A percentile compares a stretch with the other conserved stretches of the same genome.
Conservation (phyloP, 2,113 vertebrate genomes). For the Thunnus thynnus region DNA sequence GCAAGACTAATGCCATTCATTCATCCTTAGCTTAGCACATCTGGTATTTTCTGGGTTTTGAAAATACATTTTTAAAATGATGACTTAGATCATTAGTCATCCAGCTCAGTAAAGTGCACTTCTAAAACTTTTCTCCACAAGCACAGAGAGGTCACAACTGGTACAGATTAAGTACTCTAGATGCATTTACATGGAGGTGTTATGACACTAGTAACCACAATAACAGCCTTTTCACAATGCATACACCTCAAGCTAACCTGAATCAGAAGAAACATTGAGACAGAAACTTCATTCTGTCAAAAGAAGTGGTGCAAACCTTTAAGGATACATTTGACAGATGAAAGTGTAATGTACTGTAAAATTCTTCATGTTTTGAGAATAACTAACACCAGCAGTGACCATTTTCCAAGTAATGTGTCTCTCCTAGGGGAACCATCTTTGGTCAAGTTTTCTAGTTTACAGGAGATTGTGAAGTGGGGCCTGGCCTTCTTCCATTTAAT, state of each 20-base stretch:
- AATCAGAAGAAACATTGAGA: background rate
- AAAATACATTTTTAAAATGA: slow-evolving; percentile 20
- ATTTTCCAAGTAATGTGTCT: background rate
- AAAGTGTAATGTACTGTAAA: background rate
- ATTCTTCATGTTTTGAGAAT: background rate
- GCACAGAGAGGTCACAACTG: background rate
- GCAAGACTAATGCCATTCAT: slow-evolving; percentile 9
- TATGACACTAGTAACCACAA: background rate
- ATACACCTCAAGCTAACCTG: background rate
- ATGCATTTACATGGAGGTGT: background rate
- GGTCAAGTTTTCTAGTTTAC: slow-evolving; percentile 6
- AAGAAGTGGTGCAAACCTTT: background rate
- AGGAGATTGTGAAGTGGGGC: background rate
- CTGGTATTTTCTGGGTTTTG: slow-evolving; percentile 24
- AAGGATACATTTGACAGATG: background rate
- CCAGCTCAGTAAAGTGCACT: slow-evolving; percentile 1
- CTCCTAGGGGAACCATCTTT: background rate
- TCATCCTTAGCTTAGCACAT: slow-evolving; percentile 19
- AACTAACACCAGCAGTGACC: no score
- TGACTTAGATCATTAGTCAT: slow-evolving; percentile 16
- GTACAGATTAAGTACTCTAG: background rate
- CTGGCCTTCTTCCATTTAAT: slow-evolving; percentile 5
- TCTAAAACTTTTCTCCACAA: background rate
- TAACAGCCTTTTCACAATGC: background rate
- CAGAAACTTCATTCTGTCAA: no score